A percentile compares a stretch with the other conserved stretches of the same genome.
Evolutionary conservation across 2,888 invertebrate species (phyloP).

Genomic region (Gymnosoma rotundatum): DNA sequence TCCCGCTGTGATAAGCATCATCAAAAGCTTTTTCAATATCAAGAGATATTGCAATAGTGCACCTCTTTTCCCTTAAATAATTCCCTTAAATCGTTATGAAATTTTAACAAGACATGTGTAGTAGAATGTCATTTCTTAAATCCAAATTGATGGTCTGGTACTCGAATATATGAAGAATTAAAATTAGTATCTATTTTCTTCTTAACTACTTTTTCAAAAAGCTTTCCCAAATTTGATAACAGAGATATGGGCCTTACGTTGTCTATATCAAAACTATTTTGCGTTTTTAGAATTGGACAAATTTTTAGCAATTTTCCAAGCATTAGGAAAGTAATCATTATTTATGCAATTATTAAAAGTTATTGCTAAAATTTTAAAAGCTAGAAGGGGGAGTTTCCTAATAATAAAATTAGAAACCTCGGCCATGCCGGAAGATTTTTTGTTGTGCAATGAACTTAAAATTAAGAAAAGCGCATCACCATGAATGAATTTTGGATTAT

Average conservation of each 20-base stretch:
- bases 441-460: background rate
- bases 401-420: background rate
- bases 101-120: background rate
- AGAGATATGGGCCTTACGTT: conserved; percentile 1
- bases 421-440: background rate
- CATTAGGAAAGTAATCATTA: background rate
- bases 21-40: background rate
- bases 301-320: conserved; percentile 2
- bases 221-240: conserved; percentile 2
- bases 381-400: background rate
- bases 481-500: background rate
- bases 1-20: background rate
- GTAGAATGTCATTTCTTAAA: background rate
- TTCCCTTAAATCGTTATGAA: background rate
- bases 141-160: background rate
- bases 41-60: too few species aligned
- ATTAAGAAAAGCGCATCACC: background rate
- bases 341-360: too few species aligned
- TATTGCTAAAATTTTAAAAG: too few species aligned
- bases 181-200: background rate
- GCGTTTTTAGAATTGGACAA: background rate
- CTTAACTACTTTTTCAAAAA: background rate
- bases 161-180: too few species aligned
- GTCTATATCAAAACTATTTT: background rate
- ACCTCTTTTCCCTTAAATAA: too few species aligned